Conservation (phyloP, 2,113 vertebrate genomes). For the Channa argus region DNA sequence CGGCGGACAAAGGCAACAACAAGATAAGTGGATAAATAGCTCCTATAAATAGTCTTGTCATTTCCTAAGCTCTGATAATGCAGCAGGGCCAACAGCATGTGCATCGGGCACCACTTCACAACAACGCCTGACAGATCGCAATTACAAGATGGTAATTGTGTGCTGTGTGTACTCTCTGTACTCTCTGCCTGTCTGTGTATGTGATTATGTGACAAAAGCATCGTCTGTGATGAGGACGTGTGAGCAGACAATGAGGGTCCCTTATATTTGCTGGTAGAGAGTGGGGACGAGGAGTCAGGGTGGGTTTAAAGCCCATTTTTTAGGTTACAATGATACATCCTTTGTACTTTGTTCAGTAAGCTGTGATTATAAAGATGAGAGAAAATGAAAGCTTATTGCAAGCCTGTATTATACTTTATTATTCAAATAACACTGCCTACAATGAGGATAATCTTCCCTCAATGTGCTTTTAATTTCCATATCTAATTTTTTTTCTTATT, state of each 20-base stretch:
- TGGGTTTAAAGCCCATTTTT: conserved; percentile 63
- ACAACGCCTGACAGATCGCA: conserved; percentile 62
- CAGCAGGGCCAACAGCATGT: conserved; percentile 30
- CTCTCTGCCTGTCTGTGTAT: conserved; percentile 20
- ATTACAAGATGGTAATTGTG: conserved; percentile 75
- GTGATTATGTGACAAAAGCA: conserved; percentile 62
- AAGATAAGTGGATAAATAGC: conserved; percentile 71
- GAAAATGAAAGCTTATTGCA: conserved; percentile 64
- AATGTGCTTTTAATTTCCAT: conserved; percentile 61
- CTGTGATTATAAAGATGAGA: conserved; percentile 68
- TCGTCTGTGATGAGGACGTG: conserved; percentile 54
- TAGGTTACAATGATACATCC: conserved; percentile 54
- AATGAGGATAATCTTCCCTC: conserved; percentile 66
- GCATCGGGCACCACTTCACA: conserved; percentile 57
- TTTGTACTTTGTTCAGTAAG: conserved; percentile 61
- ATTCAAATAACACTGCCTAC: conserved; percentile 59
- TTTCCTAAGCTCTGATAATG: conserved; percentile 73
- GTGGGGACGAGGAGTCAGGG: conserved; percentile 34
- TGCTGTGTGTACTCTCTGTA: conserved; percentile 47
- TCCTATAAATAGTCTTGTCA: conserved; percentile 74
- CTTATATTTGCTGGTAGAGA: conserved; percentile 49
- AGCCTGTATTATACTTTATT: conserved; percentile 64
- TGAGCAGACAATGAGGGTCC: conserved; percentile 47
- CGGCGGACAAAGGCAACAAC: conserved; percentile 40
- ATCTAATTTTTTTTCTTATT: conserved; percentile 30